A percentile compares a stretch with the other conserved stretches of the same genome.
Conservation (phyloP, 2,797 vertebrate genomes). For the Peromyscus aztecus region DNA sequence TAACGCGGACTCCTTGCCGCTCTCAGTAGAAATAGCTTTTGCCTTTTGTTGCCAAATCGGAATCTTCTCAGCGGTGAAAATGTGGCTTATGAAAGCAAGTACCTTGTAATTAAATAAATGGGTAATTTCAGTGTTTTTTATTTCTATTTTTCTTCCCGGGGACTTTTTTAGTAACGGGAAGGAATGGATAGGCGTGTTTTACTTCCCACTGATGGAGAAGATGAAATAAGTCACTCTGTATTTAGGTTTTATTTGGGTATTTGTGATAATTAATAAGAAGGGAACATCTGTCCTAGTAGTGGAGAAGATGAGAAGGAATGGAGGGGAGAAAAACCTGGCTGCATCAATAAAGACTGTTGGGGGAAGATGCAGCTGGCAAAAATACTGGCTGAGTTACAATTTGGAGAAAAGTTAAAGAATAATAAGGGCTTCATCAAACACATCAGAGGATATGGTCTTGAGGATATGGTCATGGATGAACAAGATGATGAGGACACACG, state of each 20-base stretch:
- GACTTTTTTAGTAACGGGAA: constrained; percentile 80
- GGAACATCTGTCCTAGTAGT: constrained; percentile 82
- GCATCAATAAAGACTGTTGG: constrained; percentile 71
- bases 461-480: constrained; percentile 20
- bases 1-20: constrained; percentile 68
- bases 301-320: constrained; percentile 72
- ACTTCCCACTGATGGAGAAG: constrained; percentile 70
- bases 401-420: constrained; percentile 66
- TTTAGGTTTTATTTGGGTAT: constrained; percentile 83
- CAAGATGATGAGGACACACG: constrained; percentile 24
- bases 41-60: constrained; percentile 85
- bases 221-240: constrained; percentile 71
- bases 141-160: constrained; percentile 77
- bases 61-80: constrained; percentile 84
- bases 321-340: constrained; percentile 62
- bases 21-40: constrained; percentile 83
- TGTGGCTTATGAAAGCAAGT: constrained; percentile 82
- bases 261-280: constrained; percentile 84
- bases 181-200: constrained; percentile 72
- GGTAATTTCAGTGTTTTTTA: constrained; percentile 84
- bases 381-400: constrained; percentile 71
- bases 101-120: constrained; percentile 85
- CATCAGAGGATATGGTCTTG: constrained; percentile 40
- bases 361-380: constrained; percentile 74
- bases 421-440: constrained; percentile 68